A percentile compares a stretch with the other conserved stretches of the same genome.
phyloP scores from a whole-genome alignment of 1,140 invertebrate genomes.

The Papilio helenus region DNA sequence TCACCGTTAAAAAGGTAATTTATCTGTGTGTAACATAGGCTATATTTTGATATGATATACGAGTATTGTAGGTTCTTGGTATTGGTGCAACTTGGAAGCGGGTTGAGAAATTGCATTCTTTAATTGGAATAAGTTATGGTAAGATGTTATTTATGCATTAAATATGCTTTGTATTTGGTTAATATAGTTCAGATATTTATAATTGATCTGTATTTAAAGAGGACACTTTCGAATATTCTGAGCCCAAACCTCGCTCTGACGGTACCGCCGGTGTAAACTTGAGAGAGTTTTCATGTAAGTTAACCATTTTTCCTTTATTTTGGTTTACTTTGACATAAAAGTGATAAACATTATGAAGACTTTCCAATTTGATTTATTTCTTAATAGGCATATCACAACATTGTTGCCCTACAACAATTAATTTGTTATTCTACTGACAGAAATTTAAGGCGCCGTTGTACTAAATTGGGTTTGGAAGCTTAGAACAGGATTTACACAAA shows the following conservation, averaged over 20 bases:
- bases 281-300: conserved; percentile 65
- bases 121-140: conserved; percentile 37
- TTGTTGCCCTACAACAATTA: neutral
- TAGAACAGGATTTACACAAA: too few relatives aligned
- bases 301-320: conserved; percentile 1
- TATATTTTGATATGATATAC: too few relatives aligned
- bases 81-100: conserved; percentile 63
- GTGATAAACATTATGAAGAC: neutral
- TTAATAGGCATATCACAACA: neutral
- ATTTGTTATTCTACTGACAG: neutral
- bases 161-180: neutral
- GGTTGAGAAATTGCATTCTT: conserved; percentile 53
- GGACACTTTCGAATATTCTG: neutral
- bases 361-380: neutral
- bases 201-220: neutral
- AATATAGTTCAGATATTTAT: neutral
- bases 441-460: too few relatives aligned
- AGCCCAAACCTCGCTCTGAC: conserved; percentile 24
- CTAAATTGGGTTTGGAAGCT: too few relatives aligned
- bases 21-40: too few relatives aligned
- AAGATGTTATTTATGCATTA: neutral
- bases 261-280: conserved; percentile 42
- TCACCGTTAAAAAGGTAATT: too few relatives aligned
- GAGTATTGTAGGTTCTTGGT: conserved; percentile 57
- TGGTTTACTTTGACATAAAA: neutral